A percentile compares a stretch with the other conserved stretches of the same genome.
Conservation (phyloP, 2,888 invertebrate species). For the Osmoderma eremita region DNA sequence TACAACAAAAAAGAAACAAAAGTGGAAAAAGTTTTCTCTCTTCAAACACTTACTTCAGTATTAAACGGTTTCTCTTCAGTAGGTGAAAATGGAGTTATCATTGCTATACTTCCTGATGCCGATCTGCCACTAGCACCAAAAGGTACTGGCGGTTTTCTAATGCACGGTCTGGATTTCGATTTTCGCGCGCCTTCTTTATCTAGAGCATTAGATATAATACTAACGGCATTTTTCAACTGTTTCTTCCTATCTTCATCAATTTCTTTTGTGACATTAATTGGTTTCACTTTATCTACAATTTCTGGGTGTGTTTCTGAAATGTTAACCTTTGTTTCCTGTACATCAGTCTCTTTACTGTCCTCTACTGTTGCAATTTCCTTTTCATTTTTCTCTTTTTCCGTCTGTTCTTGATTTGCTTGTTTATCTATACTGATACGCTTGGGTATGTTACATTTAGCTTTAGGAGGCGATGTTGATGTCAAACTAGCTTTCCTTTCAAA, state of each 20-base stretch:
- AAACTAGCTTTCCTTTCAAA: slow-evolving; percentile 84
- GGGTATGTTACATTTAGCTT: slow-evolving; percentile 58
- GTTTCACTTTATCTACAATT: slow-evolving; percentile 9
- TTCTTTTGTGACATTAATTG: slow-evolving; percentile 41
- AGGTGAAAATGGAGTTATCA: slow-evolving; percentile 52
- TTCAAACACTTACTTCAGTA: slow-evolving; percentile 21
- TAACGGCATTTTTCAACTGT: slow-evolving; percentile 74
- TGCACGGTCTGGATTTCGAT: slow-evolving; percentile 63
- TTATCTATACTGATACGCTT: slow-evolving; percentile 48
- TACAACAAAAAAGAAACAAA: slow-evolving; percentile 51
- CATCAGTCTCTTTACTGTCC: slow-evolving; percentile 13
- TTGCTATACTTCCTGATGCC: slow-evolving; percentile 69
- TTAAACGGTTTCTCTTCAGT: slow-evolving; percentile 34
- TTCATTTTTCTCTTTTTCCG: slow-evolving; percentile 58
- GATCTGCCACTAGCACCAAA: slow-evolving; percentile 68
- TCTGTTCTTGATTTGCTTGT: slow-evolving; percentile 34
- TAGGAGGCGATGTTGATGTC: slow-evolving; percentile 61
- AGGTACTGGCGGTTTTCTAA: slow-evolving; percentile 73
- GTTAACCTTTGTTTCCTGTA: slow-evolving; percentile 17
- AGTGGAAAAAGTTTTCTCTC: background rate
- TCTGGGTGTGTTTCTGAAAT: slow-evolving; percentile 12
- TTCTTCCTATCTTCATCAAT: slow-evolving; percentile 65
- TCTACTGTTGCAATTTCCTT: slow-evolving; percentile 13
- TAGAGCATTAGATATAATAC: slow-evolving; percentile 78
- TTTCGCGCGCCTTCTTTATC: slow-evolving; percentile 62